Base-by-base conservation (phyloP, 2,888 invertebrate species). In the Stenchaetothrips biformis region DNA sequence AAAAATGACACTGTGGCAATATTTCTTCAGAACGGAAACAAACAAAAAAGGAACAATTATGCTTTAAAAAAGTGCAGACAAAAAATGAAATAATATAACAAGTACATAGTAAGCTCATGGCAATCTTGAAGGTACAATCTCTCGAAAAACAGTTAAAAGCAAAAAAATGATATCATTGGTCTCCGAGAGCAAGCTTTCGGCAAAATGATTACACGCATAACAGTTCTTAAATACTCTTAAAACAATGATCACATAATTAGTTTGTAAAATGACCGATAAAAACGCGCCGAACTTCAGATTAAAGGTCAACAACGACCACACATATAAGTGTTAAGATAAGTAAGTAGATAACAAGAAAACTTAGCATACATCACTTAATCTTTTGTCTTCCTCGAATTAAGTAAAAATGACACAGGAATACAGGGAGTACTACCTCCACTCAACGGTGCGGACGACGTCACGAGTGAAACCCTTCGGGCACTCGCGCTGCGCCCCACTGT, bases 181-280 rank as follows among this genome's bases (percentile, higher is more conserved):
- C 67, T 74, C 67, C 67, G 67, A 74, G 67, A 25, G 67, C 37
- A 37, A 37, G 37, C 67, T 25, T 25, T 74, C 67, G 67, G 67
- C n/a, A 74, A 7, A 25, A 74, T 11, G 67, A 25, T 21, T 74
- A 74, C 67, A 74, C 25, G 67, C 25, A 74, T 74, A 74, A 74
- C 67, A 74, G 67, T 74, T 74, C 53, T 53, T 74, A 74, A 74
- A 74, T n/a, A 21, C 25, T 74, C 67, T 74, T 74, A 74, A 74
- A 74, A 74, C 67, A 74, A 74, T 74, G 67, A 74, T 74, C 67
- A 74, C 67, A 74, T 74, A 74, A 74, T 74, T 74, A 74, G 25
- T 74, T 74, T 74, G 67, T 74, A 74, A 74, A 74, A 21, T 74
- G n/a, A 74, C 25, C 67, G 67, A 25, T 25, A 74, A 25, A 67